Evolutionary conservation across 2,797 vertebrate genomes (phyloP), one percentile per base, ranked within the genome.

Genomic region (Gorsachius magnificus): DNA sequence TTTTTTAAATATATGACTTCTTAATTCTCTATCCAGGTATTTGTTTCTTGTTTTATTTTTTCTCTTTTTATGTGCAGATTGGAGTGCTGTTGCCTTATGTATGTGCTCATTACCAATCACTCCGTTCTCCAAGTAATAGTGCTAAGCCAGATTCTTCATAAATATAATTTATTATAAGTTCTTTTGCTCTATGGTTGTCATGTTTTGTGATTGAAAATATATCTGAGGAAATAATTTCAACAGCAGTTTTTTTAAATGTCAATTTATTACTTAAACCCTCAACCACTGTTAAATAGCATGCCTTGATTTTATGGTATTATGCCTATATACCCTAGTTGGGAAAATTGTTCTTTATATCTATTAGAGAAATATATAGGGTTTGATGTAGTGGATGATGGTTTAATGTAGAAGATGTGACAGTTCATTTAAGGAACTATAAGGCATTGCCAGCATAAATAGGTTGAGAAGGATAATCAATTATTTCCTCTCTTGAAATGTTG

Each of bases 141-240:
- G 43, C 41, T 61, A 77, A 89, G 61, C 35, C 45, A 65, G 72
- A 19, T 91, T 84, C 70, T 83, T 84, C 86, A 89, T 89, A 87
- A 90, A 87, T 72, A 4, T 74, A 89, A 95, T 92, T 92, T 91
- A 91, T 93, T 92, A 12, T 35, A 76, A 70, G 29, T 87, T 92
- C 56, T 94, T 89, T 41, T 63, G 16, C 53, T 61, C 45, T 68
- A 5, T 80, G 43, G 31, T n/a, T 95, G 95, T 89, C 92, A 64
- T 71, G 60, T 90, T 94, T 89, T 18, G 11, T 90, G 83, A 93
- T 93, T 84, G 87, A 95, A 94, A 95, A 80, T 83, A 69, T 66
- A 78, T 66, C 60, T 68, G 24, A 68, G 50, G 81, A 89, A 90
- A 92, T 95, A 87, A 96, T 93, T 93, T 95, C 58, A 90, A 56